A percentile compares a stretch with the other conserved stretches of the same genome.
These are phyloP conservation scores for Vanacampus margaritifer DNA, from an alignment of 2,113 vertebrate species.

Conservation along the genomic window DNA sequence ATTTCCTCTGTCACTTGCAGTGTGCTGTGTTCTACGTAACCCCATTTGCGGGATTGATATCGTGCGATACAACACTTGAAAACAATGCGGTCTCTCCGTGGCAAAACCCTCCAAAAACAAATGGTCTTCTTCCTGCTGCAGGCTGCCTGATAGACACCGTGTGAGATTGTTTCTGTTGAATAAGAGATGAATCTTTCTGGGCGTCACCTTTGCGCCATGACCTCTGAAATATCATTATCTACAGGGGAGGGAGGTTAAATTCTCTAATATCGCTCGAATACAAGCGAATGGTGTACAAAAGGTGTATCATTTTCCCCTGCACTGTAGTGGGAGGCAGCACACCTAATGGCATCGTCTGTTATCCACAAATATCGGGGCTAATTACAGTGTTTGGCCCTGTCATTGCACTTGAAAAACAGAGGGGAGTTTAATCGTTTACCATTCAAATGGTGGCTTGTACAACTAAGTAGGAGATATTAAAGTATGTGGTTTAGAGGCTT, in stretches of 20 bases:
- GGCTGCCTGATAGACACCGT: slow-evolving; percentile 63
- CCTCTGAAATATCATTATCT: slow-evolving; percentile 75
- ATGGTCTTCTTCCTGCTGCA: slow-evolving; percentile 47
- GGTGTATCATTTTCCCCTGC: slow-evolving; percentile 7
- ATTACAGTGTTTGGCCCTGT: slow-evolving; percentile 36
- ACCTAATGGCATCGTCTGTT: slow-evolving; percentile 40
- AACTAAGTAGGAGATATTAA: background rate
- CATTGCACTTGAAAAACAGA: slow-evolving; percentile 21
- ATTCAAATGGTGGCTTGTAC: background rate
- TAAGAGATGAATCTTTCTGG: slow-evolving; percentile 69
- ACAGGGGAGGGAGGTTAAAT: slow-evolving; percentile 65
- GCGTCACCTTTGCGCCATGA: slow-evolving; percentile 54
- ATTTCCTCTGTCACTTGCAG: slow-evolving; percentile 11
- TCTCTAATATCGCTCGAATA: slow-evolving; percentile 66
- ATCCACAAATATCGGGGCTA: slow-evolving; percentile 30
- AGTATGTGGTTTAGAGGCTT: slow-evolving; percentile 17
- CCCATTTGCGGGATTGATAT: slow-evolving; percentile 61
- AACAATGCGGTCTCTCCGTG: slow-evolving; percentile 33
- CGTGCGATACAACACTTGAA: slow-evolving; percentile 37
- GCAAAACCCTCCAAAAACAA: slow-evolving; percentile 44
- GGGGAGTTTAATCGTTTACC: background rate
- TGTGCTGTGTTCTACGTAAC: slow-evolving; percentile 29
- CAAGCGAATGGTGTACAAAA: slow-evolving; percentile 46
- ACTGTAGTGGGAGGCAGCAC: slow-evolving; percentile 2
- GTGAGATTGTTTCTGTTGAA: slow-evolving; percentile 73